Base-by-base conservation (phyloP, 2,888 invertebrate genomes). In the Stenodema calcarata region DNA sequence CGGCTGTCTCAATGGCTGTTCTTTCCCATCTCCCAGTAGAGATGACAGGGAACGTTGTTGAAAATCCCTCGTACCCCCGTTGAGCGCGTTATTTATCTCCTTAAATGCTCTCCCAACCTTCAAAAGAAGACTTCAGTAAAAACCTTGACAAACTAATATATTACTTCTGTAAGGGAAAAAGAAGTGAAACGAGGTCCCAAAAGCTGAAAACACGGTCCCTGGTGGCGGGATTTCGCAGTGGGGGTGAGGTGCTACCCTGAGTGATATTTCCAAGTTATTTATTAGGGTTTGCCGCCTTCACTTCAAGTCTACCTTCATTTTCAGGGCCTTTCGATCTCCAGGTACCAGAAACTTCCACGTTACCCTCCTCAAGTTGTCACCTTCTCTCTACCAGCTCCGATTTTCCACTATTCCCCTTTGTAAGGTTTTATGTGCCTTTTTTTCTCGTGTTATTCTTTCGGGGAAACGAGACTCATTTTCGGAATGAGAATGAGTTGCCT, bases 221-320 rank as follows among this genome's bases (percentile, higher is more conserved):
- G 82, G 82, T 82, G 82, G 69, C 82, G 54, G 82, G 82, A 82
- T 82, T 78, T 82, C 82, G 82, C 82, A 82, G 82, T 69, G 82
- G 82, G 82, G 82, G 82, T 82, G 82, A 82, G 69, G 62, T 35
- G 82, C 42, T 69, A 54, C 54, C 47, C 82, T 27, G 27, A 82
- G 82, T 82, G 82, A 82, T 82, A 82, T 82, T 82, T 69, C 69
- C 62, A 78, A 82, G 82, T 82, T 82, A 82, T 82, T 82, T 82
- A 82, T 82, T 82, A 69, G 82, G 82, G 82, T 62, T 82, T 82
- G 82, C 82, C 82, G 82, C 82, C 80, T 80, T 41, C 78, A 62
- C 23, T 62, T 27, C 62, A 23, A 18, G 62, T 18, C 23, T 62
- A 62, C 18, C 62, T 23, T 62, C 23, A 47, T 12, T 47, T 12